Percentiles rank a stretch among this genome's conserved stretches.
Evolutionary conservation across 2,113 vertebrate species (phyloP).

Genomic region (Heloderma charlesbogerti): DNA sequence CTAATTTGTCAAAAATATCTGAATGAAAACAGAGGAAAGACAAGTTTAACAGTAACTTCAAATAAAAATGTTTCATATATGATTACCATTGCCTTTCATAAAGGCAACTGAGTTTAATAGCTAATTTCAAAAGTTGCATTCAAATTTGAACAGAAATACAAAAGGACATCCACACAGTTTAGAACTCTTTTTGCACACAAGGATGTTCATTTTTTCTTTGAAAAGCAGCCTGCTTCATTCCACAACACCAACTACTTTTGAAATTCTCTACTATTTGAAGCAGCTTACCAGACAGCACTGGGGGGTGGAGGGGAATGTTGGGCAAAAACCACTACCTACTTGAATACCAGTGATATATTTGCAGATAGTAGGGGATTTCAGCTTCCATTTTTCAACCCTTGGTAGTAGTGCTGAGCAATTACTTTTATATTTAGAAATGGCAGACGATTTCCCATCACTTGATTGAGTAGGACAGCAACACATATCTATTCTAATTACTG

Average conservation of each 20-base stretch:
- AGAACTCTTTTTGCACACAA: neutral
- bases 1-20: slow-evolving; percentile 48
- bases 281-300: slow-evolving; percentile 9
- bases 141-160: neutral
- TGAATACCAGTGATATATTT: neutral
- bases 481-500: neutral
- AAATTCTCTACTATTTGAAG: neutral
- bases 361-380: neutral
- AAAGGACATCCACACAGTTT: neutral
- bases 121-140: neutral
- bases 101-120: slow-evolving; percentile 24
- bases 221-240: neutral
- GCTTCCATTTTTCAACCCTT: neutral
- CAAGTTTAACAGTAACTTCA: slow-evolving; percentile 5
- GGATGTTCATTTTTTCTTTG: neutral
- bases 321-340: too few relatives aligned
- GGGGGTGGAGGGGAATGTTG: slow-evolving; percentile 12
- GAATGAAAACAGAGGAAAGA: slow-evolving; percentile 41
- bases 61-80: neutral
- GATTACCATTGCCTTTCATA: slow-evolving; percentile 28
- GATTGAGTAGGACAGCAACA: neutral
- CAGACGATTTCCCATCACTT: neutral
- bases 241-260: neutral
- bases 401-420: neutral
- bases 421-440: neutral